Evolutionary conservation across 2,888 invertebrate species (phyloP).

Genomic region (Drosophila paracracens): DNA sequence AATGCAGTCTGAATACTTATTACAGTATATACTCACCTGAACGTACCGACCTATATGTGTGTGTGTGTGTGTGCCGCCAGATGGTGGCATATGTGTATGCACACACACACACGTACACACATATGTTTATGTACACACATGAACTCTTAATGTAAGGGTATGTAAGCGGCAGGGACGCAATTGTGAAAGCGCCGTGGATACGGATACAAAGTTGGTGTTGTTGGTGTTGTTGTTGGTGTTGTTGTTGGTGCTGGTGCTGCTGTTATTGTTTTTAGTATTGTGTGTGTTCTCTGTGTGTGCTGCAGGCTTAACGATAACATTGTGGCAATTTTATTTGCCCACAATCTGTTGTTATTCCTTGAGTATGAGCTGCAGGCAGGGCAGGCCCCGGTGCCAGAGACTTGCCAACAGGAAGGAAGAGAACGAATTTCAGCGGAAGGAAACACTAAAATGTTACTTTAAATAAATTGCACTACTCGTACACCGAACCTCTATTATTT

Average conservation of each 20-base stretch:
- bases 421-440: constrained; percentile 83
- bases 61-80: constrained; percentile 25
- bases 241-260: constrained; percentile 19
- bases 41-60: constrained; percentile 12
- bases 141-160: constrained; percentile 43
- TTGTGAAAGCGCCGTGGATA: constrained; percentile 39
- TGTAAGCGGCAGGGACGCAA: constrained; percentile 35
- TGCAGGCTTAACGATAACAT: constrained; percentile 73
- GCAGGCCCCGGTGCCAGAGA: constrained; percentile 27
- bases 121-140: constrained; percentile 25
- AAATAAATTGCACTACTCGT: constrained; percentile 76
- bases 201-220: constrained; percentile 46
- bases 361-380: constrained; percentile 27
- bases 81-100: constrained; percentile 18
- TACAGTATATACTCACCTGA: constrained; percentile 22
- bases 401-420: constrained; percentile 81
- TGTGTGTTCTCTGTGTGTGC: constrained; percentile 58
- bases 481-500: constrained; percentile 58
- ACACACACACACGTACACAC: neutral
- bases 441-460: constrained; percentile 83
- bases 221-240: constrained; percentile 41
- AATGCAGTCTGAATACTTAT: constrained; percentile 40
- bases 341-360: constrained; percentile 71
- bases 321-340: constrained; percentile 76
- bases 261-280: constrained; percentile 1